Base-by-base conservation (phyloP, 2,888 invertebrate genomes). In the Clostera curtula region DNA sequence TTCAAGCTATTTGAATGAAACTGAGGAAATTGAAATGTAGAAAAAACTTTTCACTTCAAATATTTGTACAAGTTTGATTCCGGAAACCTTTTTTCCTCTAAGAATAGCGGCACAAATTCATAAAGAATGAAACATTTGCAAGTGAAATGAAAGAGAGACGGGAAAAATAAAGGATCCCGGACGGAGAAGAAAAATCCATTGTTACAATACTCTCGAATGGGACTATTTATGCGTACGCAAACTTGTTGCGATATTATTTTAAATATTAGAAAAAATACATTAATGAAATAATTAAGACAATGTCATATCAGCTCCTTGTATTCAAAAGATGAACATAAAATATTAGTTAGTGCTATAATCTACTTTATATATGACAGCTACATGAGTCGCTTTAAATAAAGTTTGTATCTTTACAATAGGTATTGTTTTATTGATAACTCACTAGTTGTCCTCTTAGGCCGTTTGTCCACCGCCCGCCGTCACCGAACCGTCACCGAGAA, bases 141-240 rank as follows among this genome's bases (percentile, higher is more conserved):
- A 76, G 72, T 74, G 61, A 73, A 76, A 77, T 75, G 67, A 66
- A 64, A 62, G 58, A 55, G 60, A 65, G 62, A 62, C 56, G 56
- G 57, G 64, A 63, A 70, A 70, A 72, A 72, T 70, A 69, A 73
- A 72, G 55, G 50, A 59, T 41, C 47, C 37, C 50, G 51, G 63
- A 52, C 55, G 61, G 58, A 61, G 63, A 62, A 59, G 58, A 61
- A 67, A 71, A 61, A 65, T 67, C 60, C 66, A 69, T 74, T 73
- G 72, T 71, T 69, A 66, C 65, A 60, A 63, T 66, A 64, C 51
- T 49, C 44, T 50, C 55, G 64, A 66, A 73, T 65, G 68, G 65
- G 67, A 62, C 66, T 69, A 72, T 77, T 76, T 71, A 74, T 75
- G 69, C 72, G 71, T 71, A 69, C 72, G 68, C 65, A 74, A 75